These are phyloP conservation scores for Chloroclysta siterata DNA, from an alignment of 2,888 invertebrate species.

Conservation along the genomic window DNA sequence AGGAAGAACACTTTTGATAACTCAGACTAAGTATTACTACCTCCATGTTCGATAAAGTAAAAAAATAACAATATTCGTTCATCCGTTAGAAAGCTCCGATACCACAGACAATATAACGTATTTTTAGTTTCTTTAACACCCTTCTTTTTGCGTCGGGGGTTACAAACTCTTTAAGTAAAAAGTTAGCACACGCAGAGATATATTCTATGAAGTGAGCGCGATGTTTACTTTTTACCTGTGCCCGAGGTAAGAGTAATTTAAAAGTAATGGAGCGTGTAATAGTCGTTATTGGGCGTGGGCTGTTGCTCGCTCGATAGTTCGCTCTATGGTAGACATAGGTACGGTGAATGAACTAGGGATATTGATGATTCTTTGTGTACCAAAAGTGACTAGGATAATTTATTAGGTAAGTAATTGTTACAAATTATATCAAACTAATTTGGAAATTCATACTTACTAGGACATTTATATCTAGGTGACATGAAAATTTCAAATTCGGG, in stretches of 20 bases:
- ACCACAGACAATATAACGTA: too few species aligned
- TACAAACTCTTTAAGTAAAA: too few species aligned
- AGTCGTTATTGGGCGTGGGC: constrained; percentile 69
- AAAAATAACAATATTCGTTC: too few species aligned
- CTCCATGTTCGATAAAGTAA: too few species aligned
- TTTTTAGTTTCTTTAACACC: too few species aligned
- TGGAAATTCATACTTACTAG: neutral
- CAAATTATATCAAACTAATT: constrained; percentile 3
- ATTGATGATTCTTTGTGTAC: constrained; percentile 32
- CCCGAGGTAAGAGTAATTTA: constrained; percentile 64
- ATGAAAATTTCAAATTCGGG: neutral
- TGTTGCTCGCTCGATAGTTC: constrained; percentile 55
- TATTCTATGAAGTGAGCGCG: constrained; percentile 8
- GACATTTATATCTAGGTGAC: too few species aligned
- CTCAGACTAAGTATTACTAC: too few species aligned
- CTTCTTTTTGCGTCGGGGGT: too few species aligned
- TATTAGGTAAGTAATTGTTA: constrained; percentile 6
- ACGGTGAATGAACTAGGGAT: constrained; percentile 25
- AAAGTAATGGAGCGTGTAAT: constrained; percentile 76
- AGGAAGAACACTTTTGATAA: too few species aligned
- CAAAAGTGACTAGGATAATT: constrained; percentile 14
- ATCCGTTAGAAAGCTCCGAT: too few species aligned
- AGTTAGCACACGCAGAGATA: neutral
- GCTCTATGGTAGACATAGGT: constrained; percentile 45
- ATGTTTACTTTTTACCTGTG: constrained; percentile 7